Evolutionary conservation across 23 tunicate genomes (phyloP).

Genomic region (Oikopleura albicans): DNA sequence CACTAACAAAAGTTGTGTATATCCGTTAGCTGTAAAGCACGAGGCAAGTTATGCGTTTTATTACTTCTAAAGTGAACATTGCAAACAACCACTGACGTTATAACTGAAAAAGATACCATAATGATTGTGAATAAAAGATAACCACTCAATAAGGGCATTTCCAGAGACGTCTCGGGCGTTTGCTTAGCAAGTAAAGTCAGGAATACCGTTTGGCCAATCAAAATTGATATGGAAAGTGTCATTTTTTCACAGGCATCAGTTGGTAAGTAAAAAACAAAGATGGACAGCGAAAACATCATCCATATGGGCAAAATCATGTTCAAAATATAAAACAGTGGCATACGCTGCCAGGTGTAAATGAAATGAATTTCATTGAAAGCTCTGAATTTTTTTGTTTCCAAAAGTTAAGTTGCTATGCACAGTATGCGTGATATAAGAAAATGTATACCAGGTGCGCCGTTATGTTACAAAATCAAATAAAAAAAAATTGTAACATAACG

Average conservation of each 20-base stretch:
- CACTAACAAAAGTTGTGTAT: too few species aligned
- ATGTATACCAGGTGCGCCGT: too few species aligned
- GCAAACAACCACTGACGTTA: background rate
- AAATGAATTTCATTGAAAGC: constrained; percentile 5
- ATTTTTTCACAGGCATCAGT: constrained; percentile 18
- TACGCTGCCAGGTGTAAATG: background rate
- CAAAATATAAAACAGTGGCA: constrained; percentile 8
- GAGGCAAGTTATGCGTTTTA: background rate
- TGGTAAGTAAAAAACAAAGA: background rate
- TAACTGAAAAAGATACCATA: constrained; percentile 7
- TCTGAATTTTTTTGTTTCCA: too few species aligned
- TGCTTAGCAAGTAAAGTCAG: background rate
- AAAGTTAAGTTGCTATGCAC: too few species aligned
- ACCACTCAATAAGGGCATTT: background rate
- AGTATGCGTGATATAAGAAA: too few species aligned
- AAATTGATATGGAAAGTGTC: constrained; percentile 5
- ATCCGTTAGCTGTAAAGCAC: background rate
- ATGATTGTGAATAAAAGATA: background rate
- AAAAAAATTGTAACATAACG: too few species aligned
- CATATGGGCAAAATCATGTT: constrained; percentile 15
- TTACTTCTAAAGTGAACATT: background rate
- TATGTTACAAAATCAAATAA: too few species aligned
- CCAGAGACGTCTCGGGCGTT: background rate
- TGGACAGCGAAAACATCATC: background rate
- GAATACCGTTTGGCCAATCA: constrained; percentile 1